phyloP scores from a whole-genome alignment of 2,113 vertebrate genomes.

The Ginglymostoma cirratum region DNA sequence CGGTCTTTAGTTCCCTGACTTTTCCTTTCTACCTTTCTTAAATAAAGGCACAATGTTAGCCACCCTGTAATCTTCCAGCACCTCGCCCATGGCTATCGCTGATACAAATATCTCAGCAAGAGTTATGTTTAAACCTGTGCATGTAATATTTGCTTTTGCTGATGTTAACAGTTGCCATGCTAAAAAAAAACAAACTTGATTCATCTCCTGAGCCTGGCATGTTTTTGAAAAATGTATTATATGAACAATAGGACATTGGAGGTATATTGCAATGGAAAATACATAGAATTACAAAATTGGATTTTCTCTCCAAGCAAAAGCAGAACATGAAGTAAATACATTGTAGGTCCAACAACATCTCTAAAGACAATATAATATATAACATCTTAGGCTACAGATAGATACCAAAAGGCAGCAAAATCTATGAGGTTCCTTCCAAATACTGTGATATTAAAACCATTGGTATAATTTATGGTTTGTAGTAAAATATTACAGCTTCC shows the following conservation, averaged over 20 bases:
- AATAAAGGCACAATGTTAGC: no score
- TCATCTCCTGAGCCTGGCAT: neutral
- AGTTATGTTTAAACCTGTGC: neutral
- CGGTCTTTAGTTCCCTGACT: no score
- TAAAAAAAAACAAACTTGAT: neutral
- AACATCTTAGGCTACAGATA: neutral
- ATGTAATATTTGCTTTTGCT: neutral
- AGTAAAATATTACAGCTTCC: neutral
- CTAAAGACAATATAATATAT: neutral
- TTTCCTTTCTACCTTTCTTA: no score
- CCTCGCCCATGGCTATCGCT: no score
- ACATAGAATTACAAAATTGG: neutral
- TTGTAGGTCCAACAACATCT: neutral
- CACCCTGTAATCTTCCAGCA: no score
- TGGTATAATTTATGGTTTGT: neutral
- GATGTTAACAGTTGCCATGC: neutral
- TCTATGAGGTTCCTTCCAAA: neutral
- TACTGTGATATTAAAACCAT: neutral
- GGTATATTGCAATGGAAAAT: neutral
- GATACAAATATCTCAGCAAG: no score
- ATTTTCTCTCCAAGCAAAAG: neutral
- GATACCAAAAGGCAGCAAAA: neutral
- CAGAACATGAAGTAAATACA: neutral
- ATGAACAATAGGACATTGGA: neutral
- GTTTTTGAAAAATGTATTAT: neutral